These are phyloP conservation scores for Lamellibrachia columna DNA, from an alignment of 2,888 invertebrate species.

Conservation along the genomic window DNA sequence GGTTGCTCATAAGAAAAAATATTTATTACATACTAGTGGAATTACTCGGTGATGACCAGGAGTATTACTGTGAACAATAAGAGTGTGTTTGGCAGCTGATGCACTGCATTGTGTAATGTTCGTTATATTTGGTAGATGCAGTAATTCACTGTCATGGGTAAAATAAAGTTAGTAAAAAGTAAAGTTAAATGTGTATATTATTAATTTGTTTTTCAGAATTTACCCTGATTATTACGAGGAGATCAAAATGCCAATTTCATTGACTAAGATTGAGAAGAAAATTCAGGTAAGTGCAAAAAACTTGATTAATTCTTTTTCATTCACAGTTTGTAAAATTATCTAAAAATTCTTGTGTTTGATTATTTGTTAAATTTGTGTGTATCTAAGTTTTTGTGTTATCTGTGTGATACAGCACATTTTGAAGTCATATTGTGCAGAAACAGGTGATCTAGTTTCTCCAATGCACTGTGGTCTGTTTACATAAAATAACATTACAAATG, in stretches of 20 bases:
- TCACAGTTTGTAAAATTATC: no score
- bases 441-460: neutral
- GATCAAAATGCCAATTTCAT: slow-evolving; percentile 93
- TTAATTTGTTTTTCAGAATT: slow-evolving; percentile 70
- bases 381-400: neutral
- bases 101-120: no score
- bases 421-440: neutral
- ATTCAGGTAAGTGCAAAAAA: slow-evolving; percentile 63
- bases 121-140: neutral
- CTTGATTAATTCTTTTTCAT: no score
- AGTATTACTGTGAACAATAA: no score
- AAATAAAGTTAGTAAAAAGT: neutral
- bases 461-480: slow-evolving; percentile 13
- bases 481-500: neutral
- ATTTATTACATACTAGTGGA: no score
- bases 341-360: no score
- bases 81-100: no score
- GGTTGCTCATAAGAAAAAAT: no score
- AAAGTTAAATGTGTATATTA: neutral
- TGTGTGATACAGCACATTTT: neutral
- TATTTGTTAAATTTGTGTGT: neutral
- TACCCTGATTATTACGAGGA: slow-evolving; percentile 98
- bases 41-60: no score
- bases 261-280: slow-evolving; percentile 81
- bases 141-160: neutral